phyloP scores from a whole-genome alignment of 2,888 invertebrate genomes.

The Lasioglossum pauxillum region DNA sequence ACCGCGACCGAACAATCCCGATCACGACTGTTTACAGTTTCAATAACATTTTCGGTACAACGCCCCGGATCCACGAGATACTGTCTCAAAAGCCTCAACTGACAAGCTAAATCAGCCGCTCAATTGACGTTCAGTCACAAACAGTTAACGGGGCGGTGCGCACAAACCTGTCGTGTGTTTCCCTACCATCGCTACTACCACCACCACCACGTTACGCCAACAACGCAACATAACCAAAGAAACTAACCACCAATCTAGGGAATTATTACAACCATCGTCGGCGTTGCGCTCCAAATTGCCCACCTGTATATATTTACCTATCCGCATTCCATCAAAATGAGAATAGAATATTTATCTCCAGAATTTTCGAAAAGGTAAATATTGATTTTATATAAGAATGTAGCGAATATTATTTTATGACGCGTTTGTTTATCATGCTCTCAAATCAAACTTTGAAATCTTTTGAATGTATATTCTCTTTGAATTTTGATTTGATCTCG shows the following conservation, averaged over 20 bases:
- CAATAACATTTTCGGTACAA: constrained; percentile 57
- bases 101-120: constrained; percentile 73
- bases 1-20: background rate
- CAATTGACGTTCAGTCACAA: constrained; percentile 80
- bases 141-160: constrained; percentile 72
- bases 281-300: background rate
- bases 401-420: background rate
- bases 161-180: constrained; percentile 47
- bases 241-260: constrained; percentile 28
- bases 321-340: background rate
- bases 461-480: background rate
- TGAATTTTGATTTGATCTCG: background rate
- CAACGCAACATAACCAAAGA: constrained; percentile 25
- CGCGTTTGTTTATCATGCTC: background rate
- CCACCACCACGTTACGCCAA: constrained; percentile 1
- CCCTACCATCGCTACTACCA: background rate
- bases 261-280: constrained; percentile 11
- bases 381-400: background rate
- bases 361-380: background rate
- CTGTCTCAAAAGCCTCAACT: constrained; percentile 69
- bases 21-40: constrained; percentile 30
- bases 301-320: background rate
- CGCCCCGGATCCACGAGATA: constrained; percentile 58
- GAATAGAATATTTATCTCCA: background rate
- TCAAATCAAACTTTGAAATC: background rate